Conservation (phyloP, 2,113 vertebrate genomes). For the Corythoichthys intestinalis region DNA sequence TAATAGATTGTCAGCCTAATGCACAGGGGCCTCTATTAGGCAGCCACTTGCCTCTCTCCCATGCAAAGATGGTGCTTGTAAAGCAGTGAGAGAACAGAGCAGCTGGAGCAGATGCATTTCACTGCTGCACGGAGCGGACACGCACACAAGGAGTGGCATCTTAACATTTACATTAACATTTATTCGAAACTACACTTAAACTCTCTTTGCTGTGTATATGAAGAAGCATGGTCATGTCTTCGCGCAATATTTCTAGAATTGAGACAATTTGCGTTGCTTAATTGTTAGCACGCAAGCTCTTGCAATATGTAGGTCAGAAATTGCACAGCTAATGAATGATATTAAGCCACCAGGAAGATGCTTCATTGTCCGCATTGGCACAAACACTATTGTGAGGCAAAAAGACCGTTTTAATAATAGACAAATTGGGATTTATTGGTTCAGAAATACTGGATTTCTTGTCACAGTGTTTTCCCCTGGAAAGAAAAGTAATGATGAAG, state of each 20-base stretch:
- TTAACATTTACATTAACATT: not conserved
- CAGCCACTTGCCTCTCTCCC: constrained; percentile 20
- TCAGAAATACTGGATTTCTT: not conserved
- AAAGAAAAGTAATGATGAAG: not conserved
- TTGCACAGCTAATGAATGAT: constrained; percentile 33
- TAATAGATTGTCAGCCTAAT: constrained; percentile 19
- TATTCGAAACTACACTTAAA: not conserved
- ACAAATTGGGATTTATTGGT: not conserved
- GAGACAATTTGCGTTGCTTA: constrained; percentile 9
- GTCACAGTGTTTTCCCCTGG: not conserved
- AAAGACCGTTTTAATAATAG: not conserved
- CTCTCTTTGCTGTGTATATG: too few relatives aligned
- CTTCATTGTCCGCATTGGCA: not conserved
- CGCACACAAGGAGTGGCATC: constrained; percentile 15
- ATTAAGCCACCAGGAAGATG: constrained; percentile 20
- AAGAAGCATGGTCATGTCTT: not conserved
- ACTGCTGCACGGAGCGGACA: constrained; percentile 15
- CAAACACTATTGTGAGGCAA: not conserved
- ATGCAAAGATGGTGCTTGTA: constrained; percentile 13
- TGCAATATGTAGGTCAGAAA: constrained; percentile 50
- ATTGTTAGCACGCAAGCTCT: constrained; percentile 16
- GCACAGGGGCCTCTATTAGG: constrained; percentile 2
- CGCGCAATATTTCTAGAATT: not conserved
- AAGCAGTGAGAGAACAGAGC: constrained; percentile 31
- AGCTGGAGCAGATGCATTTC: constrained; percentile 17